A percentile compares a stretch with the other conserved stretches of the same genome.
Evolutionary conservation across 2,888 invertebrate genomes (phyloP).

Genomic region (Sturmia bella): DNA sequence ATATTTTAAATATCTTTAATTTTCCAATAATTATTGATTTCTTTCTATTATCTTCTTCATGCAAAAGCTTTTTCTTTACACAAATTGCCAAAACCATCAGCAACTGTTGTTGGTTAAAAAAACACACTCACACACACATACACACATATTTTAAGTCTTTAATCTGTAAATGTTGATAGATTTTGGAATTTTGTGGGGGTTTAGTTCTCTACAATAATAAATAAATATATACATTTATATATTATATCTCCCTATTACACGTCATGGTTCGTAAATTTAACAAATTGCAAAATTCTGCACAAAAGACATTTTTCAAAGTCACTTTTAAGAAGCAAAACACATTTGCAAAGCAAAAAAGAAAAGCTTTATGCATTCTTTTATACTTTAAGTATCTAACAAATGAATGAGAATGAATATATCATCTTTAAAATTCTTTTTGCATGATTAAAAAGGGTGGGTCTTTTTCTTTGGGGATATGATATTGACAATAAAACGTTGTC

Average conservation of each 20-base stretch:
- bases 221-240: constrained; percentile 7
- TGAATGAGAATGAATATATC: constrained; percentile 18
- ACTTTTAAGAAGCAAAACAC: constrained; percentile 10
- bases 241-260: constrained; percentile 9
- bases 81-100: no score
- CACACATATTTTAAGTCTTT: no score
- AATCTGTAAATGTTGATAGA: background rate
- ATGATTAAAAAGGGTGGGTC: constrained; percentile 10
- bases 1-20: no score
- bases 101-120: no score
- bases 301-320: constrained; percentile 26
- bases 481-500: no score
- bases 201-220: background rate
- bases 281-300: constrained; percentile 33
- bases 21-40: no score
- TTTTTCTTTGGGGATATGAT: no score
- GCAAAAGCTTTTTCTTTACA: no score
- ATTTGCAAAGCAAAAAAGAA: background rate
- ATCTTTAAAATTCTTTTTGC: constrained; percentile 3
- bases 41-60: no score
- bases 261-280: constrained; percentile 41
- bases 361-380: constrained; percentile 28
- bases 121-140: no score
- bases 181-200: background rate
- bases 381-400: constrained; percentile 39